Conservation (phyloP, 2,113 vertebrate genomes). For the Eonycteris spelaea region DNA sequence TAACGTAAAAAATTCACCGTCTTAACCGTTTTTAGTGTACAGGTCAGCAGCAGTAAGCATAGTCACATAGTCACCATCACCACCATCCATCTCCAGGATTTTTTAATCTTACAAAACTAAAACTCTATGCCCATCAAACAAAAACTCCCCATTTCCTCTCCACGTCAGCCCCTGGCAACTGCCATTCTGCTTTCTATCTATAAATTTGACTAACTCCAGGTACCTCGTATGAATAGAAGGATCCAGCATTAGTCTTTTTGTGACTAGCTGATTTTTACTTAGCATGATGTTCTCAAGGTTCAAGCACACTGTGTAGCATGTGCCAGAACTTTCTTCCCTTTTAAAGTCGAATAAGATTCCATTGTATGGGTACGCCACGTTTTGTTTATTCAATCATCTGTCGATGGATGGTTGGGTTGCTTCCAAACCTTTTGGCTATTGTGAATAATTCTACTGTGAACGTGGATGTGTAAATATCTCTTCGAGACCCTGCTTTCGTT, state of each 20-base stretch:
- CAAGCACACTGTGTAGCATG: not conserved
- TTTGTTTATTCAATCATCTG: not conserved
- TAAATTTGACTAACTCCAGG: not conserved
- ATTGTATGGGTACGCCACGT: accelerated
- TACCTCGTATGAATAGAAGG: not conserved
- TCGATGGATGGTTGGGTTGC: not conserved
- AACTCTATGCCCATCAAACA: not conserved
- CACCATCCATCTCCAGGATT: not conserved
- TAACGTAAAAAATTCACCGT: not conserved
- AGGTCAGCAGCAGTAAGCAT: too few species aligned
- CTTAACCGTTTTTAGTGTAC: not conserved
- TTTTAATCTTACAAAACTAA: not conserved
- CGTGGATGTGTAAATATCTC: not conserved
- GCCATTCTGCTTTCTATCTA: not conserved
- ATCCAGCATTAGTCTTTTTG: not conserved
- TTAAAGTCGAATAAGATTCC: not conserved
- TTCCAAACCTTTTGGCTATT: not conserved
- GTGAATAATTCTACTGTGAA: accelerated
- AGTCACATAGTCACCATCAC: not conserved
- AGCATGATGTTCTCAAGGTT: not conserved
- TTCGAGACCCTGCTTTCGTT: not conserved
- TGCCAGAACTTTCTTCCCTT: not conserved
- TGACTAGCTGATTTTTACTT: not conserved
- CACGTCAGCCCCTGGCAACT: not conserved
- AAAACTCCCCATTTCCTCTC: not conserved